Evolutionary conservation across 37 sponge, comb jelly and placozoan species (phyloP), one percentile per base, ranked within the genome.

Genomic region (Theonella swinhoei): DNA sequence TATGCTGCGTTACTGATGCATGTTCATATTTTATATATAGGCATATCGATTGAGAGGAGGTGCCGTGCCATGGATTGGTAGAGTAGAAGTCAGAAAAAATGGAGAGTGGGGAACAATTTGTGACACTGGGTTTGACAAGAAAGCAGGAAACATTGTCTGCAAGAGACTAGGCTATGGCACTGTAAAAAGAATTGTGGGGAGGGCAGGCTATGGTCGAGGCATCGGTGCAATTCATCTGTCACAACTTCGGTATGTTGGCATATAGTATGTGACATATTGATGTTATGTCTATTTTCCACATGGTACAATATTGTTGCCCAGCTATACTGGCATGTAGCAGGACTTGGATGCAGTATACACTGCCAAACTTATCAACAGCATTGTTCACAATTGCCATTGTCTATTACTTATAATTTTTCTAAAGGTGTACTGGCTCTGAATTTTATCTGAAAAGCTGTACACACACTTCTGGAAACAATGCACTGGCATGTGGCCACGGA

Each of bases 71-170:
- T 86, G 90, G 85, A 68, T 34, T 31, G 95, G 95, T 9, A 35
- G 95, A 59, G 80, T 91, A 11, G 95, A 95, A 40, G 84, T 88
- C 14, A 73, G 43, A 22, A n/a, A 64, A 8, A 54, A 72, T 8
- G 87, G 86, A 8, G 60, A 58, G 35, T 91, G 92, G 92, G 95
- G 92, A 4, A 86, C 95, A 3, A 67, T 95, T 2, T 91, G 92
- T 69, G 93, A 89, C 63, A 69, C 22, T 0, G 80, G 85, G 0
- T 93, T 77, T 64, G 80, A 82, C 75, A 39, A 76, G 3, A n/a
- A 31, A 19, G 86, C 76, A 8, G 95, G 89, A n/a, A 82, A 33
- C 39, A 85, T 91, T 0, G 80, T 86, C 29, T 95, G 95, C 47
- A 54, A 89, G 30, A 54, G 54, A 40, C 62, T 95, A 28, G 95